A percentile compares a stretch with the other conserved stretches of the same genome.
Conservation (phyloP, 2,797 vertebrate genomes). For the Leptatherina wallacei region DNA sequence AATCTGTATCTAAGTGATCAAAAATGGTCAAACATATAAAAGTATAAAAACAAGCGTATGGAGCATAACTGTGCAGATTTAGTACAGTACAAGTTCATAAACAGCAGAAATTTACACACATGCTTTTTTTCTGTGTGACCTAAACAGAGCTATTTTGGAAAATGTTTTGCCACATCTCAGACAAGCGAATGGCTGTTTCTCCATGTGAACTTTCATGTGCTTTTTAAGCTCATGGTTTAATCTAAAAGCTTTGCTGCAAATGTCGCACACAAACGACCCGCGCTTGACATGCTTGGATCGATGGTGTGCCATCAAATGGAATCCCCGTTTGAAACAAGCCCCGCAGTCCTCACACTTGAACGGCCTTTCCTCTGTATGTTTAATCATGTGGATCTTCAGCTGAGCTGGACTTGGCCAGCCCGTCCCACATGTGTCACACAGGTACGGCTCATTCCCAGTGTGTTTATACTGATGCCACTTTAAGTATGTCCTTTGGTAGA, state of each 20-base stretch:
- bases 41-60: not conserved
- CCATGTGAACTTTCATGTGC: constrained; percentile 43
- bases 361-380: constrained; percentile 30
- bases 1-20: not conserved
- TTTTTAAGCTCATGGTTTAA: constrained; percentile 32
- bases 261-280: constrained; percentile 24
- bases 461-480: constrained; percentile 53
- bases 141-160: constrained; percentile 4
- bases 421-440: constrained; percentile 49
- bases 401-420: constrained; percentile 34
- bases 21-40: not conserved
- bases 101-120: not conserved
- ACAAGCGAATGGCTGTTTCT: constrained; percentile 31
- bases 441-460: constrained; percentile 34
- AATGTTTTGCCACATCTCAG: constrained; percentile 32
- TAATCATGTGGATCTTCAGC: constrained; percentile 45
- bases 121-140: constrained; percentile 29
- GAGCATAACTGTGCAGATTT: not conserved
- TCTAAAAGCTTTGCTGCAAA: constrained; percentile 43
- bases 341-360: constrained; percentile 47
- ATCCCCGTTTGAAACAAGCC: constrained; percentile 27
- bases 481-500: constrained; percentile 33
- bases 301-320: constrained; percentile 26
- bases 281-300: constrained; percentile 28
- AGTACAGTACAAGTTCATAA: not conserved